phyloP scores from a whole-genome alignment of 1,140 invertebrate genomes.

The Druon quercuslanigerum region DNA sequence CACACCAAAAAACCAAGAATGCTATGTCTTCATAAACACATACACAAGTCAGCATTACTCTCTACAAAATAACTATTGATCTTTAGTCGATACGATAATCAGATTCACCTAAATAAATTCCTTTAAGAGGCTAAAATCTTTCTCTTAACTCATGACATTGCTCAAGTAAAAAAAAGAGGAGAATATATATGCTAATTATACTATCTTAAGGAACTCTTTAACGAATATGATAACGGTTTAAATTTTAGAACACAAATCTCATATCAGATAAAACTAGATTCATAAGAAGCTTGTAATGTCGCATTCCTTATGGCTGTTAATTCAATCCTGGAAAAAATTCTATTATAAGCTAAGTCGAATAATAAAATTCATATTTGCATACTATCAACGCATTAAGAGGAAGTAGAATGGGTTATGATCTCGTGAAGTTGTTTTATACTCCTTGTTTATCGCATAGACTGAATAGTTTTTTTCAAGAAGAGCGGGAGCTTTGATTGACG shows the following conservation, averaged over 20 bases:
- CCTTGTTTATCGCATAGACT: slow-evolving; percentile 3
- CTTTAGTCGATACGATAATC: neutral
- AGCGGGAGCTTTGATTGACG: slow-evolving; percentile 7
- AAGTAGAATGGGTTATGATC: slow-evolving; percentile 4
- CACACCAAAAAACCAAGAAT: neutral
- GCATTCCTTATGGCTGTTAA: neutral
- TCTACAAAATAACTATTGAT: neutral
- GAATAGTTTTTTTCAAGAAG: neutral
- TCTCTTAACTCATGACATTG: neutral
- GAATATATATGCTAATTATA: slow-evolving; percentile 1
- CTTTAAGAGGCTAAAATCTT: neutral
- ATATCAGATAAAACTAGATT: neutral
- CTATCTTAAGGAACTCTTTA: neutral
- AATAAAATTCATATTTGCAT: slow-evolving; percentile 6
- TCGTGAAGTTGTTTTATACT: neutral
- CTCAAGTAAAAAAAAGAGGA: neutral
- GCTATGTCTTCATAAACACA: neutral
- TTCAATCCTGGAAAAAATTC: neutral
- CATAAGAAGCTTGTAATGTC: neutral
- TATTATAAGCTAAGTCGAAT: no score
- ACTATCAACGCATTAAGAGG: neutral
- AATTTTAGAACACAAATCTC: neutral
- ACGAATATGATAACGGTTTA: neutral
- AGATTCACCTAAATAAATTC: neutral
- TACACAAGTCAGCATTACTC: neutral